Evolutionary conservation across 92 coral and sea anemone species (phyloP), one percentile per base, ranked within the genome.

Genomic region (Epizoanthus fatuus): DNA sequence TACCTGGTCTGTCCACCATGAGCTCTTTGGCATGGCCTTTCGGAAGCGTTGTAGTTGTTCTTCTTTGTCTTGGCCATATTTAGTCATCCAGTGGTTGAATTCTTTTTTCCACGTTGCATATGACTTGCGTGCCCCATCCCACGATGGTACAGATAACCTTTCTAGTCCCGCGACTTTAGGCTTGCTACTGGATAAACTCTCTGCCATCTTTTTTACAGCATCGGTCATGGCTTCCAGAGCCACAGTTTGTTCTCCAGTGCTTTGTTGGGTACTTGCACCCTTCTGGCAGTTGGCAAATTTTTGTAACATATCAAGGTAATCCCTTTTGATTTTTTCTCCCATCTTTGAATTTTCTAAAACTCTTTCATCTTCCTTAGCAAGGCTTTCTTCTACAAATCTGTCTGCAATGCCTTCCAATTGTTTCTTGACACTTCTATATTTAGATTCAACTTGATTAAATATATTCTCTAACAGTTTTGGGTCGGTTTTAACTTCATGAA

Each of bases 41-140:
- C 95, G 79, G 20, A 93, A 91, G 7, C 94, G 80, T 38, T 88
- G 96, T 2, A 93, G 78, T 38, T 84, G 89, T 53, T 94, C 98
- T 3, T 93, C 95, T 25, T 74, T 66, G 35, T 89, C 92, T 86
- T 94, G 95, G 1, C 72, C 74, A 47, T 88, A 91, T 82, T 93
- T 91, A 8, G 20, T 62, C 91, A 91, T 94, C 85, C 92, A 89
- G 39, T 89, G 93, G 17, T 72, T 72, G 38, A 91, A 91, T 40
- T 91, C 91, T 53, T 84, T 82, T 17, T 92, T 94, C 88, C 89
- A 89, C 2, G 90, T 91, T 15, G 79, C 70, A 55, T 91, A 91
- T 2, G 95, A 54, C 45, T 76, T 86, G 13, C 93, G 88, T 4
- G 37, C 19, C 14, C 95, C 98, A 79, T 91, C 91, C 97, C 91